Percentiles rank a stretch among this genome's conserved stretches.
Evolutionary conservation across 2,888 invertebrate species (phyloP).

Genomic region (Tetragonula carbonaria): DNA sequence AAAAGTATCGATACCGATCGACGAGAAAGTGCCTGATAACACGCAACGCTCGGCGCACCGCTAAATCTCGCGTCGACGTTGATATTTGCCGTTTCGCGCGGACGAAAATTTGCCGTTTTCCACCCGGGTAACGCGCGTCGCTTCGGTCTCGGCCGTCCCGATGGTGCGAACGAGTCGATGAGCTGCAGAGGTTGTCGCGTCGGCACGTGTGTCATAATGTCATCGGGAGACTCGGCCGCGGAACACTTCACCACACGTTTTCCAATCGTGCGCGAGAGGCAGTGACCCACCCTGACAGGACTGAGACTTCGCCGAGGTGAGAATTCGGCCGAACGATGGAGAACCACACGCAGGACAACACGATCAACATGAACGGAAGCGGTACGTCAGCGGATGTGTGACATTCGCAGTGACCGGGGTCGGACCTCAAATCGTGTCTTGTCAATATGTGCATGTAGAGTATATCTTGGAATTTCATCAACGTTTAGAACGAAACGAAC

Average conservation of each 20-base stretch:
- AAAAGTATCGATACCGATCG: conserved; percentile 60
- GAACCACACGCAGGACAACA: conserved; percentile 68
- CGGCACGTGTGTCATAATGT: conserved; percentile 54
- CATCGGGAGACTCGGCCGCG: conserved; percentile 35
- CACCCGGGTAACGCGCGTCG: neutral
- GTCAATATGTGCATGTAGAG: neutral
- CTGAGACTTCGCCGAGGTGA: conserved; percentile 20
- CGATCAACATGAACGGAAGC: conserved; percentile 64
- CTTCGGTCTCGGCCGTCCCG: neutral
- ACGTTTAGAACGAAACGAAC: neutral
- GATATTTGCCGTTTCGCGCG: conserved; percentile 36
- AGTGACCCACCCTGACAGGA: conserved; percentile 66
- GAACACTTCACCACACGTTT: conserved; percentile 45
- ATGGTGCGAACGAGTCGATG: conserved; percentile 43
- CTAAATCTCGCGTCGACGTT: conserved; percentile 48
- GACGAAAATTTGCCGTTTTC: neutral
- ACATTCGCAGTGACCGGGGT: neutral
- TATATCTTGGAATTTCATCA: neutral
- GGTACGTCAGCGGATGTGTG: conserved; percentile 65
- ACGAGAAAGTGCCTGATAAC: conserved; percentile 54
- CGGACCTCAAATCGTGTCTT: too few relatives aligned
- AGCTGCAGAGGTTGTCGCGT: conserved; percentile 13
- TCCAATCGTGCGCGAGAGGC: conserved; percentile 42
- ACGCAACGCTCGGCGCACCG: conserved; percentile 39
- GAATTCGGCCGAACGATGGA: conserved; percentile 70